phyloP scores from a whole-genome alignment of 2,888 invertebrate genomes.

The Cantharis nigra region DNA sequence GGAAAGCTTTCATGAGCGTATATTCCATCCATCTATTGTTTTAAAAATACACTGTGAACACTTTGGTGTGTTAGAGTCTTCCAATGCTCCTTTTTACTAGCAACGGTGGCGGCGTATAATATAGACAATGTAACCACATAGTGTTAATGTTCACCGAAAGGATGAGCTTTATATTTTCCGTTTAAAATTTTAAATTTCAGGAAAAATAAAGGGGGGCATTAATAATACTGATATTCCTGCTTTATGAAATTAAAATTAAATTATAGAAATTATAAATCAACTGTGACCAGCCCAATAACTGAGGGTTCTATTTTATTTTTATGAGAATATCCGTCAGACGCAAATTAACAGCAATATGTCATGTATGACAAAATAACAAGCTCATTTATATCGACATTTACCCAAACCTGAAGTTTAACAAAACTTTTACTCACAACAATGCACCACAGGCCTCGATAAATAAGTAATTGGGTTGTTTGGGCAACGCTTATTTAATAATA shows the following conservation, averaged over 20 bases:
- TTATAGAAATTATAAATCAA: background rate
- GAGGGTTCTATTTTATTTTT: background rate
- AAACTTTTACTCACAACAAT: slow-evolving; percentile 13
- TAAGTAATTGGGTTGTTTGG: slow-evolving; percentile 13
- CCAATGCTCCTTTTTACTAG: no score
- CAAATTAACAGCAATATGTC: background rate
- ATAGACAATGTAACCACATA: no score
- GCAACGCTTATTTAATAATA: slow-evolving; percentile 5
- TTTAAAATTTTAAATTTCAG: no score
- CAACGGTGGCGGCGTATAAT: no score
- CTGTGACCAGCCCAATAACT: background rate
- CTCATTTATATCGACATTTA: slow-evolving; percentile 13
- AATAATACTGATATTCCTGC: background rate
- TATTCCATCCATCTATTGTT: background rate
- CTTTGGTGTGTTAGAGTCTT: background rate
- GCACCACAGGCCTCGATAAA: slow-evolving; percentile 4
- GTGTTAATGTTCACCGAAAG: no score
- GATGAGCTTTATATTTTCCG: no score
- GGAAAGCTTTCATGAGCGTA: background rate
- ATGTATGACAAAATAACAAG: background rate
- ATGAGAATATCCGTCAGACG: background rate
- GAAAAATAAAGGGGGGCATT: no score
- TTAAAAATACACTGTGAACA: background rate
- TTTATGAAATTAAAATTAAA: no score
- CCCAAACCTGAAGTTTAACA: slow-evolving; percentile 7